Conservation (phyloP, 2,797 vertebrate species). For the Cyprinella venusta region DNA sequence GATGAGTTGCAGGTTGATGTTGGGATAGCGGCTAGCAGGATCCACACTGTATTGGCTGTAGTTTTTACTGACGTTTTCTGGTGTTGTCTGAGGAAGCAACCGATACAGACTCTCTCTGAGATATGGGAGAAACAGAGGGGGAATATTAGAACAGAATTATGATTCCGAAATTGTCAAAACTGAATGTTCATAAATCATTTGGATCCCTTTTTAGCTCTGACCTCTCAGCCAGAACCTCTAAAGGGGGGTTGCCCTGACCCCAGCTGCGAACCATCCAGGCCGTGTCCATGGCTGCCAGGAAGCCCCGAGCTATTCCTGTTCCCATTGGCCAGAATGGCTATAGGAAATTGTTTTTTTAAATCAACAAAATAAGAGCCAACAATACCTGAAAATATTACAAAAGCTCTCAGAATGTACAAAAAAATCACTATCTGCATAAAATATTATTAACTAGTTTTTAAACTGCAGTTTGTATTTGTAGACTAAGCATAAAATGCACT, state of each 20-base stretch:
- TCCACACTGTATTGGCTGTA: constrained; percentile 89
- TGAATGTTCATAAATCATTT: not conserved
- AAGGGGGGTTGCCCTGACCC: constrained; percentile 82
- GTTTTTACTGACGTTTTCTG: constrained; percentile 96
- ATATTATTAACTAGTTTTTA: not conserved
- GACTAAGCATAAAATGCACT: not conserved
- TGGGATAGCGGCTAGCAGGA: constrained; percentile 89
- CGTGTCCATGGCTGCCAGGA: constrained; percentile 93
- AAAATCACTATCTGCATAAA: not conserved
- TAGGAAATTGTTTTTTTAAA: not conserved
- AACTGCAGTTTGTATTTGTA: not conserved
- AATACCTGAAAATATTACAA: not conserved
- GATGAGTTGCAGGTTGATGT: constrained; percentile 82
- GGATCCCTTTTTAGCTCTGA: constrained; percentile 58
- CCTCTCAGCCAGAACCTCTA: constrained; percentile 93
- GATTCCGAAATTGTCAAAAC: not conserved
- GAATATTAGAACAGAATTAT: constrained; percentile 8
- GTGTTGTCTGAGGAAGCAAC: constrained; percentile 92
- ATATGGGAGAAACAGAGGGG: not conserved
- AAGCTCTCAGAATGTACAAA: not conserved
- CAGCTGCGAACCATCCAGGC: constrained; percentile 96
- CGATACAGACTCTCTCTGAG: constrained; percentile 92
- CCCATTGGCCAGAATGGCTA: constrained; percentile 99
- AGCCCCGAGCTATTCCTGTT: constrained; percentile 94
- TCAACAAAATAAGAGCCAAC: not conserved